Evolutionary conservation across 1,140 invertebrate species (phyloP).

Genomic region (Aphaenogaster rudis): DNA sequence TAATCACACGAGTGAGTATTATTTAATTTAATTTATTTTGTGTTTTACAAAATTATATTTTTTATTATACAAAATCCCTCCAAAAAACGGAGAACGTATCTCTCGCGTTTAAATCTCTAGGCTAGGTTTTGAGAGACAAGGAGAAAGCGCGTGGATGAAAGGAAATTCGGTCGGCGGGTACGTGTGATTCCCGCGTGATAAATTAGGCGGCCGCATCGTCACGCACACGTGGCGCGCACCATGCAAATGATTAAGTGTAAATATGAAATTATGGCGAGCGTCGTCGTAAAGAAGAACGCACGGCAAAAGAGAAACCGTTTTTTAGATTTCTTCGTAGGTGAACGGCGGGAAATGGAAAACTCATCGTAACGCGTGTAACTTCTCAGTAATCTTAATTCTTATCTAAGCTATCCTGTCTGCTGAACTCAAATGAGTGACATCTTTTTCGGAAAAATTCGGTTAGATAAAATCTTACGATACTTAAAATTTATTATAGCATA

Average conservation of each 20-base stretch:
- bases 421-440: background rate
- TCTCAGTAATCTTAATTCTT: background rate
- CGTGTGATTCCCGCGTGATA: conserved; percentile 53
- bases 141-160: conserved; percentile 58
- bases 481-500: background rate
- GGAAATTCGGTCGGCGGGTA: conserved; percentile 49
- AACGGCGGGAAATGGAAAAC: background rate
- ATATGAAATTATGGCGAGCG: conserved; percentile 43
- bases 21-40: background rate
- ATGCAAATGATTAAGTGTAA: conserved; percentile 59
- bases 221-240: conserved; percentile 44
- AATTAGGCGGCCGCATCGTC: conserved; percentile 39
- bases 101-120: conserved; percentile 6
- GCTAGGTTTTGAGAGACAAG: conserved; percentile 10
- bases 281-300: conserved; percentile 18
- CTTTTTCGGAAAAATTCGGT: background rate
- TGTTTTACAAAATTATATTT: background rate
- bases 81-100: background rate
- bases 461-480: background rate
- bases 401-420: background rate
- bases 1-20: background rate
- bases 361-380: background rate
- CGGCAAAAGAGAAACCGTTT: conserved; percentile 36
- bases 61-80: background rate
- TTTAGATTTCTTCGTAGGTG: background rate